Evolutionary conservation across 2,888 invertebrate species (phyloP).

Genomic region (Aproaerema taeniolella): DNA sequence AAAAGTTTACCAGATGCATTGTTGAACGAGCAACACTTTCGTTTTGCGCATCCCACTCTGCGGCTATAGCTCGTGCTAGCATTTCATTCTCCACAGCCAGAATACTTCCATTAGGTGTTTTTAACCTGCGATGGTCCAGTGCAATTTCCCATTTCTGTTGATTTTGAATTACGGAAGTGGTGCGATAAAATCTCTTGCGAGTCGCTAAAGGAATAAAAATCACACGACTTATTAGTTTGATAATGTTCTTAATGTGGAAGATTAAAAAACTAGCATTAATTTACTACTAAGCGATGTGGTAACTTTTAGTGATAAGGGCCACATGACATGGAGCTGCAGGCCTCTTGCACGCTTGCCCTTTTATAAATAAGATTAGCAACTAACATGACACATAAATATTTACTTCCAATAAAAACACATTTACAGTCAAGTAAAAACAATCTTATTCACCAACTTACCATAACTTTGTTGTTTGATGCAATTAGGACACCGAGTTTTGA

Average conservation of each 20-base stretch:
- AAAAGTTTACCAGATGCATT: conserved; percentile 95
- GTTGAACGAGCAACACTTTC: conserved; percentile 84
- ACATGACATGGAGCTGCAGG: too few relatives aligned
- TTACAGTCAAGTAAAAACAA: too few relatives aligned
- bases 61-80: conserved; percentile 93
- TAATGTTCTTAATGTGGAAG: too few relatives aligned
- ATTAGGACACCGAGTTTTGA: conserved; percentile 29
- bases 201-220: conserved; percentile 55
- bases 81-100: conserved; percentile 90
- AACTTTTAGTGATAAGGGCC: not conserved
- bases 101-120: conserved; percentile 90
- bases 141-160: conserved; percentile 89
- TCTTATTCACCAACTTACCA: too few relatives aligned
- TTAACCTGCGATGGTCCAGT: conserved; percentile 91
- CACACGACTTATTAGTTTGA: too few relatives aligned
- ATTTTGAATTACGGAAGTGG: conserved; percentile 82
- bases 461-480: conserved; percentile 39
- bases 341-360: too few relatives aligned
- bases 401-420: too few relatives aligned
- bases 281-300: not conserved
- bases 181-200: conserved; percentile 85
- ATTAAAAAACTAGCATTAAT: too few relatives aligned
- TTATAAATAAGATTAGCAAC: too few relatives aligned
- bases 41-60: conserved; percentile 95
- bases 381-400: too few relatives aligned